These are phyloP conservation scores for Archilochus colubris DNA, from an alignment of 2,113 vertebrate genomes.

Conservation along the genomic window DNA sequence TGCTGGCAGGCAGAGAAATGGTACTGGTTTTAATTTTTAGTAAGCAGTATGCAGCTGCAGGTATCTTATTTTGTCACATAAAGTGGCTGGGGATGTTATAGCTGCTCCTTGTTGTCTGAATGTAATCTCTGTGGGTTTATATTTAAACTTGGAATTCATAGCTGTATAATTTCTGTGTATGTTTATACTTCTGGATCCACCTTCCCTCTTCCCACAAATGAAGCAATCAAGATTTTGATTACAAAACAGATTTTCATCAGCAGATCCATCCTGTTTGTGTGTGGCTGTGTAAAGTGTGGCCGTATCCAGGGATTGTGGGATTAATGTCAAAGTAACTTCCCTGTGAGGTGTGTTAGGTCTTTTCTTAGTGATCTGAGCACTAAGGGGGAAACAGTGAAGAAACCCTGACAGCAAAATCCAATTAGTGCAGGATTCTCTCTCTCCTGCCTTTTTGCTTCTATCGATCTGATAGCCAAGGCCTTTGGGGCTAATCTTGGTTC, in stretches of 20 bases:
- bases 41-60: neutral
- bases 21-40: neutral
- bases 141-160: neutral
- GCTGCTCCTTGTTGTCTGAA: neutral
- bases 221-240: slow-evolving; percentile 29
- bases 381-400: neutral
- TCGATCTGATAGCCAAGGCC: neutral
- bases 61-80: neutral
- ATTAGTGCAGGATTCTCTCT: neutral
- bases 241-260: neutral
- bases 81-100: slow-evolving; percentile 6
- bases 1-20: slow-evolving; percentile 24
- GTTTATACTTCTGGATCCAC: slow-evolving; percentile 48
- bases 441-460: neutral
- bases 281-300: neutral
- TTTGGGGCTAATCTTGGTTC: neutral
- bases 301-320: neutral
- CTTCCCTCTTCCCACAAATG: slow-evolving; percentile 10
- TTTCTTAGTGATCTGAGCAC: neutral
- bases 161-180: neutral
- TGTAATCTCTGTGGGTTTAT: neutral
- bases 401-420: neutral
- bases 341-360: neutral
- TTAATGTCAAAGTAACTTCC: slow-evolving; percentile 13
- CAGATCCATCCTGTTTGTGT: neutral